Evolutionary conservation across 1,140 invertebrate genomes (phyloP).

Genomic region (Camponotus floridanus): DNA sequence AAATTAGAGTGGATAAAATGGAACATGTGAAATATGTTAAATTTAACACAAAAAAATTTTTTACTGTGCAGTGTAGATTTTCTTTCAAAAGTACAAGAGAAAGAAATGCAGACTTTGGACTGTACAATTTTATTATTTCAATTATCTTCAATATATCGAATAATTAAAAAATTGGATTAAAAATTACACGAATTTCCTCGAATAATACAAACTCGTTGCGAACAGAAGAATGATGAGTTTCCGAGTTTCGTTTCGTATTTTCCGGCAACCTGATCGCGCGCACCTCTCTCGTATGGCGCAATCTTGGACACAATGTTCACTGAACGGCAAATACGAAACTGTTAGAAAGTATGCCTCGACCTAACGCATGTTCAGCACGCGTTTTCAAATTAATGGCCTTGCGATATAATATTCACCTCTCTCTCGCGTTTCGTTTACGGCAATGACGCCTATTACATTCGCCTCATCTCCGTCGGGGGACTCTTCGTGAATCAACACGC

Average conservation of each 20-base stretch:
- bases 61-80: too few relatives aligned
- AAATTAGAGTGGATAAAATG: too few relatives aligned
- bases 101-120: not conserved
- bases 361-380: constrained; percentile 16
- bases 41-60: too few relatives aligned
- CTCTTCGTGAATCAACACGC: constrained; percentile 43
- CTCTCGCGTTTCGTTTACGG: not conserved
- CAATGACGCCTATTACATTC: not conserved
- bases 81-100: not conserved
- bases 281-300: constrained; percentile 42
- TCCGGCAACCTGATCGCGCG: constrained; percentile 28
- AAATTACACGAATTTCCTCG: not conserved
- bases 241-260: constrained; percentile 23
- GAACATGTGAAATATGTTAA: too few relatives aligned
- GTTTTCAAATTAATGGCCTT: not conserved
- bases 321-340: constrained; percentile 44
- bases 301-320: constrained; percentile 52
- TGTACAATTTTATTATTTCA: not conserved
- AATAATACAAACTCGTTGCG: not conserved
- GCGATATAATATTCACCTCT: constrained; percentile 11
- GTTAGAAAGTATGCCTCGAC: constrained; percentile 50
- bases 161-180: not conserved
- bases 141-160: not conserved
- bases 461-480: not conserved
- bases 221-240: not conserved